Conservation (phyloP, 37 sponge, comb jelly and placozoan species). For the Tethya wilhelma region DNA sequence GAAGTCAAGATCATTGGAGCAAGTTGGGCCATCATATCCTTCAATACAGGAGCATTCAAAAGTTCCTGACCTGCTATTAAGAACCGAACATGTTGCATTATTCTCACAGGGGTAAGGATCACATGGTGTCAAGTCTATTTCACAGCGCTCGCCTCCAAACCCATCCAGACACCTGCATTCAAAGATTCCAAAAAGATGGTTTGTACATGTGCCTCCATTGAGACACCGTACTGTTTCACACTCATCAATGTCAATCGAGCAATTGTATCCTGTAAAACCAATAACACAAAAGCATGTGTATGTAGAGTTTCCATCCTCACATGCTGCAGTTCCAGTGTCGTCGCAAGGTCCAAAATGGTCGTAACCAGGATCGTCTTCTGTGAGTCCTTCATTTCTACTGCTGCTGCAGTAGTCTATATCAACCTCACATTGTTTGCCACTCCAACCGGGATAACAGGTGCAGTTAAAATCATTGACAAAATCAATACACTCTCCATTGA, state of each 20-base stretch:
- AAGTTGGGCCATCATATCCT: conserved; percentile 30
- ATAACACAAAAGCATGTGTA: conserved; percentile 54
- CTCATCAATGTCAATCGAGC: conserved; percentile 38
- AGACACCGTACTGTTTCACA: conserved; percentile 32
- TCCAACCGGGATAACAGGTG: conserved; percentile 64
- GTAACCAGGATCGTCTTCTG: conserved; percentile 1
- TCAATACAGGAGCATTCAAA: conserved; percentile 45
- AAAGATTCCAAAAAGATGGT: conserved; percentile 19
- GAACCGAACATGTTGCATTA: conserved; percentile 33
- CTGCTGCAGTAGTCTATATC: conserved; percentile 68
- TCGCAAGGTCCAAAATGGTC: conserved; percentile 27
- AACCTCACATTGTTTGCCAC: conserved; percentile 56
- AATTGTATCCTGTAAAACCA: conserved; percentile 41
- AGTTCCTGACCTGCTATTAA: background rate
- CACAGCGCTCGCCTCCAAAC: conserved; percentile 37
- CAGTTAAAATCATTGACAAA: conserved; percentile 38
- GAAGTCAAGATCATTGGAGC: conserved; percentile 6
- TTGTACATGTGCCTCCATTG: conserved; percentile 30
- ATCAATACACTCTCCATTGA: conserved; percentile 48
- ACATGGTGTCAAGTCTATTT: conserved; percentile 36
- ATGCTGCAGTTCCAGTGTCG: conserved; percentile 1
- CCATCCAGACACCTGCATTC: conserved; percentile 45
- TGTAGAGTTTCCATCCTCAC: conserved; percentile 24
- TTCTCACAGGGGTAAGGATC: conserved; percentile 42
- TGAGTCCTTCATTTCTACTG: too few relatives aligned